Base-by-base conservation (phyloP, 35 echinoderm and acorn worm genomes). In the Eucidaris tribuloides region DNA sequence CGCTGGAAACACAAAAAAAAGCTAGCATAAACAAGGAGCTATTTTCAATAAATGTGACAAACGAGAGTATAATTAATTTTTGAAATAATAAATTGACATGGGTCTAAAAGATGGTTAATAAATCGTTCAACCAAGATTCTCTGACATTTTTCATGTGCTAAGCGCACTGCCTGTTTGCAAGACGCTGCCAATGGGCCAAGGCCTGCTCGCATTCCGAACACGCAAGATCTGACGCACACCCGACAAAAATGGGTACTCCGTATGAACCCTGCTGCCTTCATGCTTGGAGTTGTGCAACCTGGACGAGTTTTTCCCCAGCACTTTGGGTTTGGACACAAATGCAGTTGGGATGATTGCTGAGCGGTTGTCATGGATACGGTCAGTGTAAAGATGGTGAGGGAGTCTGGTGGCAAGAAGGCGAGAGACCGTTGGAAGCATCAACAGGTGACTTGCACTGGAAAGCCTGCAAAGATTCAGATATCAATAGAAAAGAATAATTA, bases 161-260 rank as follows among this genome's bases (percentile, higher is more conserved):
- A n/a, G n/a, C n/a, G n/a, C 14, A 39, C 71, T 58, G 91, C 91
- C 61, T 93, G 91, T 36, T 79, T 68, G 41, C 91, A 93, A 14
- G 71, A 79, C n/a, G 85, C 91, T 43, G 91, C 85, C 91, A 85
- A 93, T 65, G 88, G 91, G 24, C 59, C 85, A 40, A n/a, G n/a
- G 17, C 78, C 70, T 89, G 80, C 46, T 88, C 77, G 79, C 85
- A 93, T 25, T 34, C 54, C 0, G 64, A 29, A 41, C 91, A 93
- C n/a, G n/a, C 91, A 85, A 93, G 0, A 45, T 50, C 43, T 62
- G 44, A 44, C 91, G n/a, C 91, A 62, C 91, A 93, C 34, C 78
- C 91, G 72, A 85, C 88, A 25, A 17, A 59, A 32, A 93, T 76
- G 43, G 85, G 78, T 45, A 79, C 72, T 46, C 76, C 83, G n/a